Conservation (phyloP, 2,888 invertebrate genomes). For the Ectemnius continuus region DNA sequence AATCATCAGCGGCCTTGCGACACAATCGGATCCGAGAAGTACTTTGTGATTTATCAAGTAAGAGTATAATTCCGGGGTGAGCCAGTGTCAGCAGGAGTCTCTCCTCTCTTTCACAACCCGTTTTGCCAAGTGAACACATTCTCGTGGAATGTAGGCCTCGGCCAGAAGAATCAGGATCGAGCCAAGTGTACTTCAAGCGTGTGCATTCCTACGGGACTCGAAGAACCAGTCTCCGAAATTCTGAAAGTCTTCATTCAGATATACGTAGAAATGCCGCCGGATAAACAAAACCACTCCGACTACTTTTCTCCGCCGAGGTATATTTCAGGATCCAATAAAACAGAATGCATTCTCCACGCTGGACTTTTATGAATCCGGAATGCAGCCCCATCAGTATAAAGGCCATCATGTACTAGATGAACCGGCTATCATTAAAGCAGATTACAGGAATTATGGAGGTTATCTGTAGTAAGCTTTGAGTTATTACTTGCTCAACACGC, state of each 20-base stretch:
- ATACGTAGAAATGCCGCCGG: neutral
- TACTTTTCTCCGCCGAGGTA: too few relatives aligned
- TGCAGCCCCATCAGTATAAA: too few relatives aligned
- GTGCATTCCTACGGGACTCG: constrained; percentile 8
- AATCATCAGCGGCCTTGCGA: constrained; percentile 22
- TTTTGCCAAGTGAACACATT: constrained; percentile 57
- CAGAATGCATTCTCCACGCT: too few relatives aligned
- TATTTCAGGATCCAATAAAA: too few relatives aligned
- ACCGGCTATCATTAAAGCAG: too few relatives aligned
- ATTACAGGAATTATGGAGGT: too few relatives aligned
- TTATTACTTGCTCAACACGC: constrained; percentile 6
- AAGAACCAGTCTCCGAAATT: neutral
- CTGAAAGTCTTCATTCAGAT: neutral
- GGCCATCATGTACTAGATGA: too few relatives aligned
- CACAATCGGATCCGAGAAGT: constrained; percentile 23
- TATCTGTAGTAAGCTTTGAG: too few relatives aligned
- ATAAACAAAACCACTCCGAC: too few relatives aligned
- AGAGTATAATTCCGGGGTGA: constrained; percentile 25
- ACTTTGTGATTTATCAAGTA: constrained; percentile 9
- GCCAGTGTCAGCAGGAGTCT: constrained; percentile 34
- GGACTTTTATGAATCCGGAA: too few relatives aligned
- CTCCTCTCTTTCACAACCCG: constrained; percentile 61
- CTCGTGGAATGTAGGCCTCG: constrained; percentile 65
- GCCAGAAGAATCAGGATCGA: constrained; percentile 56
- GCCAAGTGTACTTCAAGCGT: constrained; percentile 38